Percentiles rank a stretch among this genome's conserved stretches.
phyloP scores from a whole-genome alignment of 2,797 vertebrate species.

The Xerus rutilus region DNA sequence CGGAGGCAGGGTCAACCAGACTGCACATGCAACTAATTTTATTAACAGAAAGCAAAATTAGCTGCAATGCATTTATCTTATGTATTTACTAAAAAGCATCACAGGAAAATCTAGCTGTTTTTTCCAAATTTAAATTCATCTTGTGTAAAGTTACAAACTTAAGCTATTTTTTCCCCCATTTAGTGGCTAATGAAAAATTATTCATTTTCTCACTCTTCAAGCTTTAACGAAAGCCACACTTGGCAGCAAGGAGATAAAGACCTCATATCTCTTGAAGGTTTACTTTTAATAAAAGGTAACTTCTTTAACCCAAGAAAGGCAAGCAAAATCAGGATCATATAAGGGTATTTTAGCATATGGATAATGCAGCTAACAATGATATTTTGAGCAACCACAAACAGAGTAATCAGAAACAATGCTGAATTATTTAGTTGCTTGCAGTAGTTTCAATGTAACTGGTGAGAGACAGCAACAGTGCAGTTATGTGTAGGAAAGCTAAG shows the following conservation, averaged over 20 bases:
- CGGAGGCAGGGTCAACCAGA: background rate
- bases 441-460: background rate
- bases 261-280: background rate
- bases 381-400: background rate
- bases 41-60: conserved; percentile 50
- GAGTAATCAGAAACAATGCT: background rate
- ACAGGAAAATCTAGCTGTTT: background rate
- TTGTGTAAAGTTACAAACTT: conserved; percentile 39
- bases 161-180: conserved; percentile 21
- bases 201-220: conserved; percentile 47
- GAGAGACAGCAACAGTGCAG: background rate
- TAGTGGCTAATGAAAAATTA: conserved; percentile 31
- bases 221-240: conserved; percentile 22
- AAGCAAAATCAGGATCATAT: background rate
- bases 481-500: background rate
- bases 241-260: conserved; percentile 13
- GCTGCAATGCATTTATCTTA: background rate
- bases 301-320: conserved; percentile 37
- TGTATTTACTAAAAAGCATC: background rate
- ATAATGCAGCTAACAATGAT: background rate
- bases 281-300: conserved; percentile 49
- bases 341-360: background rate
- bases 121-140: conserved; percentile 20
- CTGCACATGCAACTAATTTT: conserved; percentile 38
- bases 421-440: background rate